Evolutionary conservation across 2,113 vertebrate genomes (phyloP).

Genomic region (Paradoxurus hermaphroditus): DNA sequence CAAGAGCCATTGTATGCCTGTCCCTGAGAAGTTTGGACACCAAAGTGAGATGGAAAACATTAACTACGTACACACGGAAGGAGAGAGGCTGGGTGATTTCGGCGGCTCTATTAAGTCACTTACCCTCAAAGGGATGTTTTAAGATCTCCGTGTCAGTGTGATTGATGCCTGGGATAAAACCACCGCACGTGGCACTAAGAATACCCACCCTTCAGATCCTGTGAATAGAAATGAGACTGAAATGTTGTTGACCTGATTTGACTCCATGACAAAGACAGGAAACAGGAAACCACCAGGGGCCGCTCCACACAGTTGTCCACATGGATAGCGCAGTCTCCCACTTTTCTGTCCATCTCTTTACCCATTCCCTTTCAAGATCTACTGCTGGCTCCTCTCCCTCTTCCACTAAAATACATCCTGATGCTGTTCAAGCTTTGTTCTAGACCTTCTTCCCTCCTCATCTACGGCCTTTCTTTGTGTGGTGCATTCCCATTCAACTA

Average conservation of each 20-base stretch:
- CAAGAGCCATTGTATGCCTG: not conserved
- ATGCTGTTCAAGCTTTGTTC: not conserved
- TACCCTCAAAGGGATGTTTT: not conserved
- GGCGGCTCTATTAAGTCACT: not conserved
- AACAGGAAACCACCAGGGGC: not conserved
- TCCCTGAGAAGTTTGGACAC: not conserved
- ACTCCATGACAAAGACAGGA: not conserved
- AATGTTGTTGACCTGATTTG: not conserved
- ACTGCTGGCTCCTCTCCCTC: not conserved
- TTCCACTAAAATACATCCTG: not conserved
- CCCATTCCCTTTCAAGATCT: not conserved
- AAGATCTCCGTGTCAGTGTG: not conserved
- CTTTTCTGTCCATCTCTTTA: not conserved
- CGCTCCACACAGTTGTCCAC: not conserved
- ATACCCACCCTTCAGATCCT: not conserved
- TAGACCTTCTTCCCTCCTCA: not conserved
- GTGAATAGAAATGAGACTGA: not conserved
- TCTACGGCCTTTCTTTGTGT: not conserved
- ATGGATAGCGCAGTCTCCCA: not conserved
- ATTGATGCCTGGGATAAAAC: not conserved
- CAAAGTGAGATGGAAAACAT: not conserved
- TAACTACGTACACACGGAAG: not conserved
- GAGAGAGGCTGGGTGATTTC: not conserved
- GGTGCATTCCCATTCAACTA: not conserved
- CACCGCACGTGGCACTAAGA: not conserved